Evolutionary conservation across 2,888 invertebrate genomes (phyloP).

Genomic region (Eupeodes latifasciatus): DNA sequence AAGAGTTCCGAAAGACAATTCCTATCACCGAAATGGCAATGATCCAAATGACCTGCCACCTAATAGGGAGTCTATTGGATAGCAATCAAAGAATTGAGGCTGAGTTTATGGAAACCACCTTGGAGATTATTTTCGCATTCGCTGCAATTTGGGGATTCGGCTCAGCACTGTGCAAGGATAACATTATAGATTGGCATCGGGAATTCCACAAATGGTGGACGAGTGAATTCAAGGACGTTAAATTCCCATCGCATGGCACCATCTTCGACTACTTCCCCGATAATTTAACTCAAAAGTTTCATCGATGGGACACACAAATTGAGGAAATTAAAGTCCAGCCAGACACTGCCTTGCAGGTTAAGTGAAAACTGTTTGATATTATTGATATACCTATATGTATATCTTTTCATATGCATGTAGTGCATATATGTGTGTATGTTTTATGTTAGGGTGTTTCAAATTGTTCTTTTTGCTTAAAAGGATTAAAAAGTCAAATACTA

Average conservation of each 20-base stretch:
- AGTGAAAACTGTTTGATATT: constrained; percentile 58
- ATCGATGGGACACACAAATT: constrained; percentile 91
- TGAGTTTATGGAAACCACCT: constrained; percentile 86
- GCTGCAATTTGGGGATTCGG: constrained; percentile 97
- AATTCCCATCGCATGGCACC: constrained; percentile 92
- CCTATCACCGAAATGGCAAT: constrained; percentile 96
- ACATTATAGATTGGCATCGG: constrained; percentile 94
- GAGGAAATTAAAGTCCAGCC: constrained; percentile 91
- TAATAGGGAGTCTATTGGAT: constrained; percentile 92
- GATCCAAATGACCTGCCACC: constrained; percentile 93
- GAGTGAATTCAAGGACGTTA: constrained; percentile 95
- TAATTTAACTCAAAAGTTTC: constrained; percentile 91
- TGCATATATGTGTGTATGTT: no score
- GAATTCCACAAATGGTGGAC: constrained; percentile 98
- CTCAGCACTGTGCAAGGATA: constrained; percentile 94
- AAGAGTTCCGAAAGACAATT: constrained; percentile 94
- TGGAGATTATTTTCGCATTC: constrained; percentile 96
- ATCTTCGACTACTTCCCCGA: constrained; percentile 97
- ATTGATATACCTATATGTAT: neutral
- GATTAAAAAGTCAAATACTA: no score
- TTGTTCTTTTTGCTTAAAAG: no score
- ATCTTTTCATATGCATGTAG: neutral
- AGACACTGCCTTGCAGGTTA: constrained; percentile 94
- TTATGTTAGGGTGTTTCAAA: no score
- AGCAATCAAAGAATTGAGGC: constrained; percentile 85